These are phyloP conservation scores for Riptortus pedestris DNA, from an alignment of 1,140 invertebrate species.

Conservation along the genomic window DNA sequence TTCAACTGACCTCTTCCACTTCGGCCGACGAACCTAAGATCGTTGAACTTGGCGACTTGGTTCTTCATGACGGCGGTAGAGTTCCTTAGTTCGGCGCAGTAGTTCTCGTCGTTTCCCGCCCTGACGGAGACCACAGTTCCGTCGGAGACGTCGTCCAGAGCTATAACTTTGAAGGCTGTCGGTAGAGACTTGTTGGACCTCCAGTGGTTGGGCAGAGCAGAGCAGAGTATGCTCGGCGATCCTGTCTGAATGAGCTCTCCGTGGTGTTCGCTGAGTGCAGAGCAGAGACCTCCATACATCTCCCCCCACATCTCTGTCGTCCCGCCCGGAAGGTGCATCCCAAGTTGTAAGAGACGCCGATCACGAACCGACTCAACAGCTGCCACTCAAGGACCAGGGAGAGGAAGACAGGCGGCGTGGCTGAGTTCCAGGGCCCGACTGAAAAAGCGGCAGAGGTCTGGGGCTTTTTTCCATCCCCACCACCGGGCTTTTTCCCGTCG, in stretches of 20 bases:
- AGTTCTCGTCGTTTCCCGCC: slow-evolving; percentile 95
- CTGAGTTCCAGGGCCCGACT: not conserved
- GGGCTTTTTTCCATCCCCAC: slow-evolving; percentile 20
- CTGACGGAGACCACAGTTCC: slow-evolving; percentile 85
- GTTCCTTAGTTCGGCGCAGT: slow-evolving; percentile 85
- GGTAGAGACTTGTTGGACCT: slow-evolving; percentile 93
- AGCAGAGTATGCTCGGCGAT: slow-evolving; percentile 84
- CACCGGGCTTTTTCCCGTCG: slow-evolving; percentile 3
- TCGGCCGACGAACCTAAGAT: slow-evolving; percentile 89
- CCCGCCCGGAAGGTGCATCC: slow-evolving; percentile 45
- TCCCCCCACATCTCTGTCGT: slow-evolving; percentile 46
- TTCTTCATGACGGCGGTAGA: slow-evolving; percentile 89
- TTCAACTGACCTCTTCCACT: slow-evolving; percentile 76
- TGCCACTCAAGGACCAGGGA: not conserved
- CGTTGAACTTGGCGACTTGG: slow-evolving; percentile 94
- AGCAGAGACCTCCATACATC: slow-evolving; percentile 51
- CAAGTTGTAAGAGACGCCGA: not conserved
- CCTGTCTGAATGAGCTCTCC: slow-evolving; percentile 83
- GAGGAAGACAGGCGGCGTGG: not conserved
- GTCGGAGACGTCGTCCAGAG: slow-evolving; percentile 80
- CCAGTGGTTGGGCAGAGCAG: slow-evolving; percentile 82
- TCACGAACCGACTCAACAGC: too few species aligned
- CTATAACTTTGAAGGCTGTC: slow-evolving; percentile 83
- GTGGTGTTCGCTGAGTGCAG: slow-evolving; percentile 72
- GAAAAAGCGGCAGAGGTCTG: not conserved